Percentiles rank a stretch among this genome's conserved stretches.
Conservation (phyloP, 2,888 invertebrate genomes). For the Polymixis lichenea region DNA sequence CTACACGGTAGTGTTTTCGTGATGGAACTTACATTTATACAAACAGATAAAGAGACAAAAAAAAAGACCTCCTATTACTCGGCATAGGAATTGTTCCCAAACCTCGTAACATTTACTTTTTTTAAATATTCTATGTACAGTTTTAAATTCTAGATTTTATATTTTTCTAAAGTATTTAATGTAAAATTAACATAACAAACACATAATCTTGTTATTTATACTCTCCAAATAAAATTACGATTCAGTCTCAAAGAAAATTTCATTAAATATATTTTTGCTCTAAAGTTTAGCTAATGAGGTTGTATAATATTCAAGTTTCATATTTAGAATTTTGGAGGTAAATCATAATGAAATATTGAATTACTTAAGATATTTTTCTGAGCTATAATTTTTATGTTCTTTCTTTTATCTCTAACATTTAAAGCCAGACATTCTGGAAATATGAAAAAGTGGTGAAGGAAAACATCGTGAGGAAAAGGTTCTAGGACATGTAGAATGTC, state of each 20-base stretch:
- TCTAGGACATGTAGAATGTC: too few relatives aligned
- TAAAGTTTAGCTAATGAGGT: slow-evolving; percentile 21
- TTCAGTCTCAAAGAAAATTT: slow-evolving; percentile 15
- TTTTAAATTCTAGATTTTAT: too few relatives aligned
- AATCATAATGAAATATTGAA: slow-evolving; percentile 2
- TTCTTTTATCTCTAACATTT: neutral
- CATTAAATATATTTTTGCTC: slow-evolving; percentile 16
- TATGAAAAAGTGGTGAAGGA: too few relatives aligned
- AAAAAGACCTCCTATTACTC: too few relatives aligned
- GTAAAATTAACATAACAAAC: neutral
- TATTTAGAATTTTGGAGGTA: neutral
- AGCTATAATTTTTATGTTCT: neutral
- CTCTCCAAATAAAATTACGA: slow-evolving; percentile 13
- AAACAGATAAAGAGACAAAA: too few relatives aligned
- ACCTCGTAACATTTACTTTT: too few relatives aligned
- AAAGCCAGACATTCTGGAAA: neutral
- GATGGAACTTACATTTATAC: too few relatives aligned
- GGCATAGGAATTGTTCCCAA: too few relatives aligned
- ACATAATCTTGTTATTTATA: neutral
- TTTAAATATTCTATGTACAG: too few relatives aligned
- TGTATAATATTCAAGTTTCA: neutral
- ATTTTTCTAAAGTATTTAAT: neutral
- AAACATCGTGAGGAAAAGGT: too few relatives aligned
- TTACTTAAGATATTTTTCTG: neutral
- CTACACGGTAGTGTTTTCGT: too few relatives aligned